Base-by-base conservation (phyloP, 2,888 invertebrate species). In the Mechanitis mazaeus region DNA sequence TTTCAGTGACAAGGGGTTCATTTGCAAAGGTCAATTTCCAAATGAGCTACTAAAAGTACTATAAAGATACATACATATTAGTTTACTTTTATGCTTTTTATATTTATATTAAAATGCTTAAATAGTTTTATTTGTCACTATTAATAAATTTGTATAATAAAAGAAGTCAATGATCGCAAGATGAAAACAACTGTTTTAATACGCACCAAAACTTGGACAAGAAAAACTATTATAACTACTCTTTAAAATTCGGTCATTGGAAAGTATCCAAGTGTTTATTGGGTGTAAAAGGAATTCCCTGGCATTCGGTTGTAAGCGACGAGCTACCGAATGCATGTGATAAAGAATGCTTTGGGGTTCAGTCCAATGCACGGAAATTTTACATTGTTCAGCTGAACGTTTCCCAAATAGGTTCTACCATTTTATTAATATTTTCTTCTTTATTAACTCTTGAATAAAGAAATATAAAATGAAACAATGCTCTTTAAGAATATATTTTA, bases 201-300 rank as follows among this genome's bases (percentile, higher is more conserved):
- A 4, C 9, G 31, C 31, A 50, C 9, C 31, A 7, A 50, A 31
- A 50, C 50, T 31, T 31, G 31, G 50, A 50, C 3, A 50, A 20
- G 20, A 50, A 50, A 50, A 50, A 50, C 7, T 7, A 31, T 2
- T 31, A 31, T 50, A 11, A 9, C 53, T 63, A 54, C 56, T 53
- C 56, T 63, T 46, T 53, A 45, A 56, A 63, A 59, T 59, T 63
- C 56, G 46, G 54, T 45, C 62, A 59, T 31, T 62, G 62, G 59
- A 59, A 59, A 58, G 47, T 56, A 50, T 62, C 62, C 62, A 62
- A 62, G 55, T 55, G 42, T 62, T 56, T 62, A 55, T 55, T 58
- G 53, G 50, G 45, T 58, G 55, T 50, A 54, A 62, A 59, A 59
- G 45, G 53, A 62, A 62, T 59, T 50, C 56, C 35, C 53, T 42